These are phyloP conservation scores for Morelia viridis DNA, from an alignment of 2,797 vertebrate species.

Conservation along the genomic window DNA sequence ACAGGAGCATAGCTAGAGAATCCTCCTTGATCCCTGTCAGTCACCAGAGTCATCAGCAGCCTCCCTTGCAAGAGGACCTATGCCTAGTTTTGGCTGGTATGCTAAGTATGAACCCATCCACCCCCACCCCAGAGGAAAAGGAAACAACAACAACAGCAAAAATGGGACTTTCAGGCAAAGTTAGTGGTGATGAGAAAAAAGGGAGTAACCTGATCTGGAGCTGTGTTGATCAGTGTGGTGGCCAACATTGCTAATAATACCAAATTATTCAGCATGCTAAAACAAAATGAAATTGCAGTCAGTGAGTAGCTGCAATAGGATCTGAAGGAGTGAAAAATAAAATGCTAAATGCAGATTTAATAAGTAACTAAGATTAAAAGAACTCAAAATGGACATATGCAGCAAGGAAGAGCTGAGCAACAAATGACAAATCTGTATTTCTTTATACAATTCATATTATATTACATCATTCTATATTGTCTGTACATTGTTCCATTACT, in stretches of 20 bases:
- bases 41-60: neutral
- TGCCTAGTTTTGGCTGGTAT: neutral
- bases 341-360: neutral
- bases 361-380: neutral
- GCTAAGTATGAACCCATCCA: neutral
- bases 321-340: neutral
- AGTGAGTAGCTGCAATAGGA: neutral
- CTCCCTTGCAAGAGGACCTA: neutral
- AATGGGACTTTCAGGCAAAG: neutral
- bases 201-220: neutral
- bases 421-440: neutral
- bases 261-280: neutral
- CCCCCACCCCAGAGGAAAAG: neutral
- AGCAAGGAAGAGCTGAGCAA: neutral
- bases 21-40: neutral
- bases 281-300: neutral
- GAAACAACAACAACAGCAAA: neutral
- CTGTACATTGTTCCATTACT: neutral
- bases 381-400: neutral
- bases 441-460: neutral
- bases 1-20: neutral
- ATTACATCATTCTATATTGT: neutral
- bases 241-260: neutral
- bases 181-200: neutral
- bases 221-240: neutral